Conservation (phyloP, 2,113 vertebrate species). For the Nyctereutes procyonoides region DNA sequence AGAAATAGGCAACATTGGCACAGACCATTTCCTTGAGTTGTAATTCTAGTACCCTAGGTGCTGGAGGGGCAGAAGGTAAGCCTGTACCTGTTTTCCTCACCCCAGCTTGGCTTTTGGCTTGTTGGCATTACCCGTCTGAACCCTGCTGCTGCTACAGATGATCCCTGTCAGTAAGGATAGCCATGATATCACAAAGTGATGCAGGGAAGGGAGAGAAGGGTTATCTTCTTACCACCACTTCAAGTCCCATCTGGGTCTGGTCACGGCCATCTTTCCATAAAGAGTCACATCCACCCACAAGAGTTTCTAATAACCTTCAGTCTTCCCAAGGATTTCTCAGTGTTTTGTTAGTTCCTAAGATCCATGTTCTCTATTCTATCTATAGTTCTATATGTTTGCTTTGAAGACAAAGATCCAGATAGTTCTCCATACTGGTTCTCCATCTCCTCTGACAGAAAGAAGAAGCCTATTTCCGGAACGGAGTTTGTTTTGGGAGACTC, state of each 20-base stretch:
- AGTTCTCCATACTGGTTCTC: neutral
- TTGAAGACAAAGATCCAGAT: neutral
- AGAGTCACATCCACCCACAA: too few species aligned
- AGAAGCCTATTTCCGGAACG: neutral
- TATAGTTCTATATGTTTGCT: neutral
- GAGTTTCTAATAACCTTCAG: neutral
- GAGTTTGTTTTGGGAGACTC: neutral
- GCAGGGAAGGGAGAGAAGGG: neutral
- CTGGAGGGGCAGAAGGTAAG: neutral
- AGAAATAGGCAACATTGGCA: neutral
- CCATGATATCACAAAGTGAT: neutral
- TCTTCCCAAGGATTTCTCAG: neutral
- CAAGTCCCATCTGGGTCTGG: neutral
- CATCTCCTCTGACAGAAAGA: neutral
- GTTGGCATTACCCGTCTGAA: neutral
- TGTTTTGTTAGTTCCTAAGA: neutral
- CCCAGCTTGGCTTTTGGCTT: neutral
- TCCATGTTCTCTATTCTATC: neutral
- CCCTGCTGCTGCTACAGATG: neutral
- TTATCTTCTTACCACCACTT: neutral
- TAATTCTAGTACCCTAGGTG: neutral
- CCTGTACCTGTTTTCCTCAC: neutral
- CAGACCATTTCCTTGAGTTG: neutral
- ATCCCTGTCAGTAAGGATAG: neutral
- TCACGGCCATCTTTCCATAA: neutral